Evolutionary conservation across 2,113 vertebrate genomes (phyloP).

Genomic region (Panurus biarmicus): DNA sequence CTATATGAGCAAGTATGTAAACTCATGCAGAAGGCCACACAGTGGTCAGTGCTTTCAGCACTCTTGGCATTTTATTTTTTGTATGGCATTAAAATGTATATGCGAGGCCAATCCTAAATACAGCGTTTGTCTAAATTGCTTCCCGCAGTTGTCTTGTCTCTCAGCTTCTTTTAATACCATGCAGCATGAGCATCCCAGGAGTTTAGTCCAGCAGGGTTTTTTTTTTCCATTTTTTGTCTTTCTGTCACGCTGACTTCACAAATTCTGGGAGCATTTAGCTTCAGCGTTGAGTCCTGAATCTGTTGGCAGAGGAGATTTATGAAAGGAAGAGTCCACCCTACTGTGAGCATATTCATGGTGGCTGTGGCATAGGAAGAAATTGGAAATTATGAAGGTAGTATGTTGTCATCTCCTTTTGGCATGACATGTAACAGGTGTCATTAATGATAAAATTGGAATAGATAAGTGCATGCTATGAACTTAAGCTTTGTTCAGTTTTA

Average conservation of each 20-base stretch:
- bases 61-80: neutral
- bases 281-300: neutral
- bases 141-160: neutral
- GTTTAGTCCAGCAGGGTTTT: neutral
- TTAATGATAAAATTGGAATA: neutral
- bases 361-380: neutral
- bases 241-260: neutral
- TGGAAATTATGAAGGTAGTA: neutral
- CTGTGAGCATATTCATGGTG: neutral
- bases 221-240: neutral
- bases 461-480: neutral
- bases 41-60: neutral
- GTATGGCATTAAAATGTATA: neutral
- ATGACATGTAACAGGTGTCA: neutral
- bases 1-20: neutral
- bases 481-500: neutral
- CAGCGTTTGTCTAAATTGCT: neutral
- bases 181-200: neutral
- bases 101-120: neutral
- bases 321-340: neutral
- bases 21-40: rapidly evolving
- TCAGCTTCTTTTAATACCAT: neutral
- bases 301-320: neutral
- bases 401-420: neutral
- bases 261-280: neutral